Conservation (phyloP, 2,113 vertebrate species). For the Campylorhamphus procurvoides region DNA sequence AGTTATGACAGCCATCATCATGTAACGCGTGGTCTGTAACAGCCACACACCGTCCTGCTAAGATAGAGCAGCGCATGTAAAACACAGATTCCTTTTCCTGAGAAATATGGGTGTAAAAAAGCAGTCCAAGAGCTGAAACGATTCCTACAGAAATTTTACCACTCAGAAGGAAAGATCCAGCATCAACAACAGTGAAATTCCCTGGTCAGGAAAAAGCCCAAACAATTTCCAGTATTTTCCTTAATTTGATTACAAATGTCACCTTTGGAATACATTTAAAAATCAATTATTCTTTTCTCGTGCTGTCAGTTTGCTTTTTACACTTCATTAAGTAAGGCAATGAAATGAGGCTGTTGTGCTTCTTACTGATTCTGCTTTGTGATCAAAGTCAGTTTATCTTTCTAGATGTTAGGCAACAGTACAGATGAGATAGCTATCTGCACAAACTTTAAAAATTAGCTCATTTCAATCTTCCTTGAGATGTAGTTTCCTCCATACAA, state of each 20-base stretch:
- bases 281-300: constrained; percentile 21
- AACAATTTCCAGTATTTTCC: not conserved
- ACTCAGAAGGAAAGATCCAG: not conserved
- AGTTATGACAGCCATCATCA: not conserved
- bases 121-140: not conserved
- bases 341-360: not conserved
- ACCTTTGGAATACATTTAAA: not conserved
- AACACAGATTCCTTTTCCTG: not conserved
- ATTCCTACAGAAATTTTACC: not conserved
- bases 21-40: not conserved
- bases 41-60: not conserved
- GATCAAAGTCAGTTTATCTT: not conserved
- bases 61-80: not conserved
- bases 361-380: constrained; percentile 7
- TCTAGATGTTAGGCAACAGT: not conserved
- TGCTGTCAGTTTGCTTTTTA: constrained; percentile 34
- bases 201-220: not conserved
- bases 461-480: not conserved
- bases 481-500: not conserved
- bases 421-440: not conserved
- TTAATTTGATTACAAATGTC: constrained; percentile 27
- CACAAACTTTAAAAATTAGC: not conserved
- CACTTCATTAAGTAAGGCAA: not conserved
- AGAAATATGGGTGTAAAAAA: not conserved
- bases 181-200: not conserved